Evolutionary conservation across 2,888 invertebrate genomes (phyloP).

Genomic region (Melinaea menophilus): DNA sequence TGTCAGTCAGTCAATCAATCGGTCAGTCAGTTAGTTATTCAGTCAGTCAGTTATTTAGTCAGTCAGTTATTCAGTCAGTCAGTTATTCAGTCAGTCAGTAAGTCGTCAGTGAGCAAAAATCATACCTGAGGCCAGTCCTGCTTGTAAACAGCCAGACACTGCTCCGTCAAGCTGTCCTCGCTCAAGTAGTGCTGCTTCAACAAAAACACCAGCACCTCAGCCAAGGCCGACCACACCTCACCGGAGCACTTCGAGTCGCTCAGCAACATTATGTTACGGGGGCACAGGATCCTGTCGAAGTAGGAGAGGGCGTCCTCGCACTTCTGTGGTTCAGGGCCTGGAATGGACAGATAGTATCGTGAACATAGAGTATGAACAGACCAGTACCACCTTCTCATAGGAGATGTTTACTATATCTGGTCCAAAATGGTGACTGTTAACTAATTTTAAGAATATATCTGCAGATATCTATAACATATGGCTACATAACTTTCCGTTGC

Average conservation of each 20-base stretch:
- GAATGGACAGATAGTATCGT: neutral
- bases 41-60: neutral
- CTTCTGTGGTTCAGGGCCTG: slow-evolving; percentile 7
- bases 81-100: neutral
- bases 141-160: slow-evolving; percentile 82
- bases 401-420: no score
- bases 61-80: neutral
- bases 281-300: slow-evolving; percentile 62
- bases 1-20: no score
- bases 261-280: slow-evolving; percentile 60
- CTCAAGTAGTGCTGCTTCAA: slow-evolving; percentile 76
- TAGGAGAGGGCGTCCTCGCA: slow-evolving; percentile 27
- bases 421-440: no score
- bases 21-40: no score
- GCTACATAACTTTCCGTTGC: no score
- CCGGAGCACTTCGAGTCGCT: slow-evolving; percentile 39
- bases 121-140: slow-evolving; percentile 81
- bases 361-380: no score
- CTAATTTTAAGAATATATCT: no score
- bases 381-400: no score
- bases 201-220: slow-evolving; percentile 65
- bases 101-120: neutral
- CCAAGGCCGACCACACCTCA: slow-evolving; percentile 64
- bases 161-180: slow-evolving; percentile 80
- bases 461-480: no score